A percentile compares a stretch with the other conserved stretches of the same genome.
These are phyloP conservation scores for Rhagonycha fulva DNA, from an alignment of 2,888 invertebrate genomes.

Conservation along the genomic window DNA sequence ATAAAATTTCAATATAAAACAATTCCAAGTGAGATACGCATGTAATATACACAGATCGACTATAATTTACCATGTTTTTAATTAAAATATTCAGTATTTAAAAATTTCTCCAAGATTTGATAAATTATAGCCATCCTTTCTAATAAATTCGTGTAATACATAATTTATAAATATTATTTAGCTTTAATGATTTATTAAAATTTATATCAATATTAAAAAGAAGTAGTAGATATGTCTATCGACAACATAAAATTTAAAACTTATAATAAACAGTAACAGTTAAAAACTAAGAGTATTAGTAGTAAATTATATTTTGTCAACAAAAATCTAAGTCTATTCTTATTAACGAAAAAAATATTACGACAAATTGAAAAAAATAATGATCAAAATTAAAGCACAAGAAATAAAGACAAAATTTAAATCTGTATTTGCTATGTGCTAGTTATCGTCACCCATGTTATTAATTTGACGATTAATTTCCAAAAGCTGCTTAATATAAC, in stretches of 20 bases:
- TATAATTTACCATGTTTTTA: not conserved
- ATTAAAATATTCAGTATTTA: not conserved
- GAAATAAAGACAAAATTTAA: conserved; percentile 17
- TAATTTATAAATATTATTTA: not conserved
- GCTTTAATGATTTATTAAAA: not conserved
- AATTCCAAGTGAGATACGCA: not conserved
- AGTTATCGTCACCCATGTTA: conserved; percentile 74
- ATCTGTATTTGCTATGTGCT: conserved; percentile 51
- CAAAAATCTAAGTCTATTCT: not conserved
- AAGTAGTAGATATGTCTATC: not conserved
- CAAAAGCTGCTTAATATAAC: conserved; percentile 76
- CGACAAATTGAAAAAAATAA: conserved; percentile 6
- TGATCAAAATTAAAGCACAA: conserved; percentile 10
- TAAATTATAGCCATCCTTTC: not conserved
- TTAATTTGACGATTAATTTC: conserved; percentile 82
- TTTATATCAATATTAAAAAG: not conserved
- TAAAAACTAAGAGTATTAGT: not conserved
- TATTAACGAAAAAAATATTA: not conserved
- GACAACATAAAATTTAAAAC: not conserved
- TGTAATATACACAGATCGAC: not conserved
- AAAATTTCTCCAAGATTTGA: not conserved
- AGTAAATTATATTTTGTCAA: not conserved
- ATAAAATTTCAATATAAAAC: not conserved
- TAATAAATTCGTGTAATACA: not conserved
- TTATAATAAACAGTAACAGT: not conserved